phyloP scores from a whole-genome alignment of 2,113 vertebrate genomes.

The Rousettus leschenaultii region DNA sequence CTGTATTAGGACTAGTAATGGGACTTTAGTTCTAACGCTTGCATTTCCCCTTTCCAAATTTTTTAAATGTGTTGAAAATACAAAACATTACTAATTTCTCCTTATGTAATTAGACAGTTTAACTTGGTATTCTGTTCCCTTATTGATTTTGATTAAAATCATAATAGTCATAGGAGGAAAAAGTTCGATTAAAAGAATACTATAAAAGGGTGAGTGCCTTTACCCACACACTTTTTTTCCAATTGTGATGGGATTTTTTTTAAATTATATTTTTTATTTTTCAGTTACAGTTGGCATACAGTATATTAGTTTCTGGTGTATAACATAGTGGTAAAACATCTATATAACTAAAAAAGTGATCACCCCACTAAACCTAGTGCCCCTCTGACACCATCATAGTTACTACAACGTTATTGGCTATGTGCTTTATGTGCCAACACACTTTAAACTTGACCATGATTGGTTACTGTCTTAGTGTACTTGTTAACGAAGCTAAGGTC shows the following conservation, averaged over 20 bases:
- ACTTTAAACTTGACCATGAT: background rate
- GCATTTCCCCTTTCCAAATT: background rate
- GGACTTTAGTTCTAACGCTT: background rate
- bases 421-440: background rate
- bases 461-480: background rate
- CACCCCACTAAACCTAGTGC: too few relatives aligned
- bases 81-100: background rate
- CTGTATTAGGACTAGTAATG: background rate
- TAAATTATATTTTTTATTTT: too few relatives aligned
- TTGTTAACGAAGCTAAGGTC: background rate
- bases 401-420: too few relatives aligned
- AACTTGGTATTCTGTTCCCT: background rate
- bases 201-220: background rate
- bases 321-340: too few relatives aligned
- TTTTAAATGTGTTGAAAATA: background rate
- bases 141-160: slow-evolving; percentile 17
- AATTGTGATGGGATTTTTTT: too few relatives aligned
- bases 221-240: too few relatives aligned
- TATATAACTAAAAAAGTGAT: too few relatives aligned
- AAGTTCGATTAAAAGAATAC: background rate
- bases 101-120: background rate
- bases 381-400: too few relatives aligned
- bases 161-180: background rate
- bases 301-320: too few relatives aligned
- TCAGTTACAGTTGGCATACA: too few relatives aligned